Conservation (phyloP, 2,113 vertebrate species). For the Barnardius zonarius region DNA sequence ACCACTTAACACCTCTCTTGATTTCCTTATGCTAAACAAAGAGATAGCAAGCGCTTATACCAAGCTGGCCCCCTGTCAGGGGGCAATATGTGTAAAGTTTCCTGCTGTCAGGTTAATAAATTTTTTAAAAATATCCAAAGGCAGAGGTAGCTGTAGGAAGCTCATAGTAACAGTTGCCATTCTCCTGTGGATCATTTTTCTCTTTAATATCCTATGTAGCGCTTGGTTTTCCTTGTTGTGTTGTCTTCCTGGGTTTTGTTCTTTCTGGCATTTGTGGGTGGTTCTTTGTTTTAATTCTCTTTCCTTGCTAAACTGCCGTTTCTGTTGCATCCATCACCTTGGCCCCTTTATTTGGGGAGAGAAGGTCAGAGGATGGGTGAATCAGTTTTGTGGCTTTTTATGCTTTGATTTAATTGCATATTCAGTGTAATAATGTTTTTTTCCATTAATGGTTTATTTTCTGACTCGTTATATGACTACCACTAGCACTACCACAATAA, state of each 20-base stretch:
- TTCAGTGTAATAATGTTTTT: not conserved
- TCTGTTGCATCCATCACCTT: not conserved
- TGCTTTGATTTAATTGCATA: not conserved
- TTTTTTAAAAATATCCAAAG: slow-evolving; percentile 85
- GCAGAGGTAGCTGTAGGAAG: slow-evolving; percentile 79
- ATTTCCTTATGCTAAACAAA: slow-evolving; percentile 75
- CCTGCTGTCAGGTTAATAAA: slow-evolving; percentile 84
- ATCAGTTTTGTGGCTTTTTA: not conserved
- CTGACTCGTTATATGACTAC: not conserved
- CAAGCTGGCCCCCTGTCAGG: slow-evolving; percentile 73
- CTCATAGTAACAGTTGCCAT: slow-evolving; percentile 75
- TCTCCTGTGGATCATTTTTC: slow-evolving; percentile 78
- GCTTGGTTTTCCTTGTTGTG: slow-evolving; percentile 44
- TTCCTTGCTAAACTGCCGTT: not conserved
- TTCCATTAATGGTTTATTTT: not conserved
- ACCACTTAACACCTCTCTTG: slow-evolving; percentile 62
- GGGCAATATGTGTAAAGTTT: slow-evolving; percentile 79
- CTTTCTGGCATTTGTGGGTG: not conserved
- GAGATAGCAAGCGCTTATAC: slow-evolving; percentile 58
- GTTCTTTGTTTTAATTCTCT: slow-evolving; percentile 37
- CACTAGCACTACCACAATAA: not conserved
- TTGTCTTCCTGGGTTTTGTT: slow-evolving; percentile 28
- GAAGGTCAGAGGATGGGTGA: not conserved
- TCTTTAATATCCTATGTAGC: slow-evolving; percentile 68
- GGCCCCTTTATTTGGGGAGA: not conserved